phyloP scores from a whole-genome alignment of 2,113 vertebrate genomes.

The Furnarius figulus region DNA sequence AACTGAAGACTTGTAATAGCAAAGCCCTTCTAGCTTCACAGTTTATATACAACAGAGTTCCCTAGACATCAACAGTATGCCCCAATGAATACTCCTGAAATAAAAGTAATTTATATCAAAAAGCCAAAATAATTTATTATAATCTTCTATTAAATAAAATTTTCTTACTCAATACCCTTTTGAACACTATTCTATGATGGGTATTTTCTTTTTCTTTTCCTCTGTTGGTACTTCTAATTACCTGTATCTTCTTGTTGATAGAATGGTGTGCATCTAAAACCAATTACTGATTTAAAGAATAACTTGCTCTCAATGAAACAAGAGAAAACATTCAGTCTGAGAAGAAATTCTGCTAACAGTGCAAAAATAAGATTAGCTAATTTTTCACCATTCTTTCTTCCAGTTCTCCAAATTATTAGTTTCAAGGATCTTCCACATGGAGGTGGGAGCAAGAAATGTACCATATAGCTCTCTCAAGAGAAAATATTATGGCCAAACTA shows the following conservation, averaged over 20 bases:
- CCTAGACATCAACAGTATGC: not conserved
- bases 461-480: not conserved
- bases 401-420: not conserved
- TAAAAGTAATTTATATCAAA: not conserved
- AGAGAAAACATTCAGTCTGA: not conserved
- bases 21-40: not conserved
- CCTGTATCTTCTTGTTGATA: not conserved
- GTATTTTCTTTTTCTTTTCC: not conserved
- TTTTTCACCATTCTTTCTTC: not conserved
- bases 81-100: not conserved
- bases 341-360: not conserved
- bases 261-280: not conserved
- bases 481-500: not conserved
- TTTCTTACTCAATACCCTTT: not conserved
- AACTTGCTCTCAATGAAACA: not conserved
- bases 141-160: not conserved
- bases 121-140: not conserved
- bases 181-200: not conserved
- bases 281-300: not conserved
- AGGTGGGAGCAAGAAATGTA: not conserved
- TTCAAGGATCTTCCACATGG: not conserved
- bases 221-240: not conserved
- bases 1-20: not conserved
- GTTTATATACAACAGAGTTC: not conserved
- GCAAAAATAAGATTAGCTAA: not conserved